Evolutionary conservation across 2,113 vertebrate species (phyloP), one percentile per base, ranked within the genome.

Genomic region (Euleptes europaea): DNA sequence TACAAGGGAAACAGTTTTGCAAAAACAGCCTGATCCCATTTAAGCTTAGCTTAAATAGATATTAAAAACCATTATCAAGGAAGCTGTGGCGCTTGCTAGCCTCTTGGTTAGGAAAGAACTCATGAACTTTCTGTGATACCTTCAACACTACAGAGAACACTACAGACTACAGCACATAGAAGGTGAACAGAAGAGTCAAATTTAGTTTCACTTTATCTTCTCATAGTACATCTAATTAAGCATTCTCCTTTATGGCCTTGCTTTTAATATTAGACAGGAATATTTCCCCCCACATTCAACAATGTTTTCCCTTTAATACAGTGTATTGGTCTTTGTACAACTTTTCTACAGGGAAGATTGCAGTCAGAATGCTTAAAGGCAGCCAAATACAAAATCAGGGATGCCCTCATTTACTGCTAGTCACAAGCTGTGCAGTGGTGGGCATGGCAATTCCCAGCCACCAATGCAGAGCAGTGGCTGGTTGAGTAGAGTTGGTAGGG

Each of bases 221-320:
- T 54, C 35, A 35, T 82, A 63, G 72, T 33, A 60, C 51, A 10
- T 12, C 83, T 82, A 85, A 83, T 88, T 86, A 71, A 2, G 66
- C 9, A 75, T 44, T 79, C 63, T 35, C 69, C 84, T 72, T 73
- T 40, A 70, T 74, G 79, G 38, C 69, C 69, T 75, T 79, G 0
- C 40, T 73, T 60, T 80, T 82, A 83, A 78, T 83, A 7, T 67
- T 2, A 3, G 70, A 13, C 78, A 74, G 84, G 80, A 80, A 84
- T 87, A 88, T 78, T 1, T 0, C n/a, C 89, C 60, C n/a, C 81
- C 5, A 73, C 21, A 63, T 84, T 86, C 73, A 74, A 75, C 3
- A 75, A 89, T 12, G 0, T 28, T 92, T 49, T n/a, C n/a, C n/a
- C n/a, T n/a, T n/a, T n/a, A n/a, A n/a, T 79, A 10, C 3, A 35